phyloP scores from a whole-genome alignment of 2,888 invertebrate genomes.

The Epirrhoe tristata region DNA sequence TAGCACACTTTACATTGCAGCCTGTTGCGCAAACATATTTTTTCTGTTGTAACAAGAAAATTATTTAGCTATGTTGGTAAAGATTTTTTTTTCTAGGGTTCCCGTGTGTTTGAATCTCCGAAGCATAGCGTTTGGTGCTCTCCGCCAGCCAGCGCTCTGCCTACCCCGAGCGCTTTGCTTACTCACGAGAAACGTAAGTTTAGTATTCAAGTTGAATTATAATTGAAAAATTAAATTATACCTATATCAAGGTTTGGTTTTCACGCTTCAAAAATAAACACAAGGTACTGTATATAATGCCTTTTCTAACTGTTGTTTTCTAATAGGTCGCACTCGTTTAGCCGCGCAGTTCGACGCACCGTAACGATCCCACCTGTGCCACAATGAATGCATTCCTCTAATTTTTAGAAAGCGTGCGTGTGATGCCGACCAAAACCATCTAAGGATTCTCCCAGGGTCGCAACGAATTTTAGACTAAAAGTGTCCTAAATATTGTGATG shows the following conservation, averaged over 20 bases:
- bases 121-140: constrained; percentile 75
- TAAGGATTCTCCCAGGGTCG: constrained; percentile 66
- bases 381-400: constrained; percentile 69
- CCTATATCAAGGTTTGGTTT: no score
- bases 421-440: constrained; percentile 59
- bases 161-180: constrained; percentile 71
- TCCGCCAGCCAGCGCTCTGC: constrained; percentile 78
- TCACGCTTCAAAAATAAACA: no score
- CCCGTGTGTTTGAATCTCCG: constrained; percentile 80
- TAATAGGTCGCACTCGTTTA: constrained; percentile 75
- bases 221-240: no score
- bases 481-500: constrained; percentile 83
- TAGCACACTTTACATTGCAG: no score
- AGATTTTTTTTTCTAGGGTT: constrained; percentile 63
- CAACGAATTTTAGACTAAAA: constrained; percentile 82
- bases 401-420: constrained; percentile 54
- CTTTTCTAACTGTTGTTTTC: constrained; percentile 20
- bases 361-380: constrained; percentile 67
- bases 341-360: constrained; percentile 78
- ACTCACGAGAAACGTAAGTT: constrained; percentile 74
- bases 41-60: background rate
- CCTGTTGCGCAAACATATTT: background rate
- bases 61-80: background rate
- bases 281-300: no score
- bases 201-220: background rate